Base-by-base conservation (phyloP, 2,113 vertebrate genomes). In the Coptodon rendalli region DNA sequence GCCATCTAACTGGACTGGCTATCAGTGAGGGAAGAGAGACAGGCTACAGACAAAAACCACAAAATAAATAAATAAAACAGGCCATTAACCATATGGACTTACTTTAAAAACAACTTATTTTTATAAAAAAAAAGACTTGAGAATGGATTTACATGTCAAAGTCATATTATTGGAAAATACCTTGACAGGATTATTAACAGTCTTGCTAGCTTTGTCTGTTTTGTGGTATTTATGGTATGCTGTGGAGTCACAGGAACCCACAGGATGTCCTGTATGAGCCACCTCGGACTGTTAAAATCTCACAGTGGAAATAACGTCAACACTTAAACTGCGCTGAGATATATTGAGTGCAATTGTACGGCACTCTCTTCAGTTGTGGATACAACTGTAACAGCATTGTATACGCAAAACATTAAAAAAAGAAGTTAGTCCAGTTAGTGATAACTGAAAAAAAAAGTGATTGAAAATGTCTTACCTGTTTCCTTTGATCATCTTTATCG, bases 401-500 rank as follows among this genome's bases (percentile, higher is more conserved):
- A 66, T 10, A 52, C 16, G 16, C 3, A 57, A 78, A 66, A 5
- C 3, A n/a, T 6, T 12, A 27, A 29, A 56, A 9, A 68, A 68
- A 40, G 0, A 50, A 36, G 27, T 16, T 11, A 24, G n/a, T 48
- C 10, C 11, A 87, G 52, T 56, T 8, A 78, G 31, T 84, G 3
- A 73, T 3, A 84, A 59, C n/a, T 22, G 17, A 3, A n/a, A 6
- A 27, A 5, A 7, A 57, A 38, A 16, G 17, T 2, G 5, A 54
- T 3, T 2, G 19, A 5, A 6, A 59, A 14, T 53, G 85, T 88
- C 83, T 96, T 97, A 99, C 98, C 95, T 94, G 93, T 93, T 99
- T 99, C 90, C 96, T 94, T 7, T 98, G 97, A 4, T 89, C 92
- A 9, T 98, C 98, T 93, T 97, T 98, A 40, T 99, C 98, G 0